These are phyloP conservation scores for Deilephila porcellus DNA, from an alignment of 2,888 invertebrate genomes.

Conservation along the genomic window DNA sequence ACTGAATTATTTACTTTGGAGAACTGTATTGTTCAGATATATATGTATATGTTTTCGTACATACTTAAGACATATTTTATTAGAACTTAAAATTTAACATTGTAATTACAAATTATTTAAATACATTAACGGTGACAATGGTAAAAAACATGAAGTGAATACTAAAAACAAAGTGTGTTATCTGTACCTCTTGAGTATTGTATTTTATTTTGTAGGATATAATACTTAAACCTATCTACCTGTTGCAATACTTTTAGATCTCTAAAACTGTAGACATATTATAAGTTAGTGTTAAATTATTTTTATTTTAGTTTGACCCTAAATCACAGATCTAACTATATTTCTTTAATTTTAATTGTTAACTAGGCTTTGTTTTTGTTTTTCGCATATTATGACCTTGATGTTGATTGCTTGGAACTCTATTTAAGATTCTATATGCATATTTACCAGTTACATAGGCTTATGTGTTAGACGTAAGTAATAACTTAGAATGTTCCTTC, in stretches of 20 bases:
- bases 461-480: too few relatives aligned
- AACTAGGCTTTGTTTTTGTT: background rate
- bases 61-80: too few relatives aligned
- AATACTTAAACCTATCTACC: background rate
- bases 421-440: background rate
- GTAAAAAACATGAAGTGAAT: background rate
- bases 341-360: background rate
- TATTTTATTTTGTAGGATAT: background rate
- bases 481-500: background rate
- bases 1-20: background rate
- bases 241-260: slow-evolving; percentile 9
- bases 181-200: background rate
- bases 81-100: background rate
- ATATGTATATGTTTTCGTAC: background rate
- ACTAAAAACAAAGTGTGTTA: background rate
- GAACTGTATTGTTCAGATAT: background rate
- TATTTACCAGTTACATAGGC: too few relatives aligned
- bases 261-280: slow-evolving; percentile 2
- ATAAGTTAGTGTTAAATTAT: slow-evolving; percentile 1
- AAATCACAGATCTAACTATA: background rate
- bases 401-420: background rate
- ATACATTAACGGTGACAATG: background rate
- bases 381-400: background rate
- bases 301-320: background rate
- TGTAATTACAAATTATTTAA: background rate